Percentiles rank a stretch among this genome's conserved stretches.
These are phyloP conservation scores for Melanerpes aurifrons DNA, from an alignment of 2,113 vertebrate species.

Conservation along the genomic window DNA sequence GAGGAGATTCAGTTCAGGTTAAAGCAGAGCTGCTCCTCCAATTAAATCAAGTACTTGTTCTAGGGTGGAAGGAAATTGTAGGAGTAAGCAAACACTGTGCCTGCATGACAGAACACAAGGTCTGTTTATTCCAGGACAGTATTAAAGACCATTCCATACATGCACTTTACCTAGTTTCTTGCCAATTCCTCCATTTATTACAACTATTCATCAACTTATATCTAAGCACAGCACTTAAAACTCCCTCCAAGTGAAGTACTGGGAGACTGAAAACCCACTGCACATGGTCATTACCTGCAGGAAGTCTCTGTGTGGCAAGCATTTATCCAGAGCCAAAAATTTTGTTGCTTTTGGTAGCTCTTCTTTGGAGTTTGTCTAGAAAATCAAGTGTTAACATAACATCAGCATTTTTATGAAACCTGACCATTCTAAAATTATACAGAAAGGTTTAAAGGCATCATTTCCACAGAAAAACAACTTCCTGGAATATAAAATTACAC, in stretches of 20 bases:
- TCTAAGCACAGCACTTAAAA: background rate
- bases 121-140: background rate
- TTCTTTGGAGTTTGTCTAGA: slow-evolving; percentile 78
- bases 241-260: background rate
- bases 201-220: background rate
- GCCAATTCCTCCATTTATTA: background rate
- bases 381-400: slow-evolving; percentile 14
- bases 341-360: slow-evolving; percentile 87
- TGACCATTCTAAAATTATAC: background rate
- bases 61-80: background rate
- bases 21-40: background rate
- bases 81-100: background rate
- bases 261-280: background rate
- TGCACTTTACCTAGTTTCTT: background rate
- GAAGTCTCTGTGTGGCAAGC: slow-evolving; percentile 93
- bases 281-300: slow-evolving; percentile 84
- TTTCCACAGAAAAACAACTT: background rate
- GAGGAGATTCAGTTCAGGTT: background rate
- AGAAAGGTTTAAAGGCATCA: background rate
- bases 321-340: slow-evolving; percentile 98
- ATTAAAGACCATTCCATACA: background rate
- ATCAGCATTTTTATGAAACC: background rate
- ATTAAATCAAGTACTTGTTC: background rate
- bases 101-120: background rate
- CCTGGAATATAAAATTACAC: background rate